Conservation (phyloP, 2,113 vertebrate genomes). For the Dermatemys mawii region DNA sequence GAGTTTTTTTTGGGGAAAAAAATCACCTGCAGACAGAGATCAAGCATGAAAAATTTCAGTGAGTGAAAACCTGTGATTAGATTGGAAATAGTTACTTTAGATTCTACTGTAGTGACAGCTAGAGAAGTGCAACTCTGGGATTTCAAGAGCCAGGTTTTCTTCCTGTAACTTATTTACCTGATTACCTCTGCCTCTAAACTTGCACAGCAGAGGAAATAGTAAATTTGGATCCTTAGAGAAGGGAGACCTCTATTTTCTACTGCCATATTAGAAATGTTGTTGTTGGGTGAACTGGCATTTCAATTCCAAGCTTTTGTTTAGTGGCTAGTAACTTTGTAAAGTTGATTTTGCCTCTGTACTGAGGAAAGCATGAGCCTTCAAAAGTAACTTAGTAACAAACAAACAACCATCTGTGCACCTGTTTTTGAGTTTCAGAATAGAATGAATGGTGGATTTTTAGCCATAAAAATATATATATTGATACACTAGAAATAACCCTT, state of each 20-base stretch:
- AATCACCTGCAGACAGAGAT: not conserved
- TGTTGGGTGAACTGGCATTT: not conserved
- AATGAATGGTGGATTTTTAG: not conserved
- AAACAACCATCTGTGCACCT: not conserved
- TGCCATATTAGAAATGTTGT: not conserved
- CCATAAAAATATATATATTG: not conserved
- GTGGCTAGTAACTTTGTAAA: not conserved
- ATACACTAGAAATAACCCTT: not conserved
- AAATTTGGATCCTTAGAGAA: not conserved
- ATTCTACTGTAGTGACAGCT: not conserved
- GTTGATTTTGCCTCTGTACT: not conserved
- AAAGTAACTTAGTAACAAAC: not conserved
- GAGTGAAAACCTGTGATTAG: not conserved
- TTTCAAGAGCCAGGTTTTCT: conserved; percentile 20
- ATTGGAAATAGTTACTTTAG: not conserved
- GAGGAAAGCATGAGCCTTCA: not conserved
- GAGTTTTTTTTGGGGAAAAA: conserved; percentile 7
- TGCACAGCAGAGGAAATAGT: not conserved
- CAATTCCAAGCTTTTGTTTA: not conserved
- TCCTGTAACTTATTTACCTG: not conserved
- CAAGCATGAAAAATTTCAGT: not conserved
- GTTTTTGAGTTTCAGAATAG: not conserved
- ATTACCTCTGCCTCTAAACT: not conserved
- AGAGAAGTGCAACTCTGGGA: not conserved
- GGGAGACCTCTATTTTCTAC: not conserved